Evolutionary conservation across 2,113 vertebrate species (phyloP).

Genomic region (Corynorhinus townsendii): DNA sequence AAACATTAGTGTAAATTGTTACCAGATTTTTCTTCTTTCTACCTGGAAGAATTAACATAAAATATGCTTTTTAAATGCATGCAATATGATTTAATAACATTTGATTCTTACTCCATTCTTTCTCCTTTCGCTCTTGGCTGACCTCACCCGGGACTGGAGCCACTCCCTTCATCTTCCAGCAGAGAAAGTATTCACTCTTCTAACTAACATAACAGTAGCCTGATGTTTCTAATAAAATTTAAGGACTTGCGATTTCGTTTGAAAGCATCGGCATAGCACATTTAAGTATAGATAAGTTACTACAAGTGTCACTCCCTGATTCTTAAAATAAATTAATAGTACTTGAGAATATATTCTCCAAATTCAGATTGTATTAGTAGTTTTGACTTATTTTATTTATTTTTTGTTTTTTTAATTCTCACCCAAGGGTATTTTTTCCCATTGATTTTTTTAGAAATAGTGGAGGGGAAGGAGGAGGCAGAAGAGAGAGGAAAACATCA

Average conservation of each 20-base stretch:
- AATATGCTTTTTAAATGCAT: constrained; percentile 53
- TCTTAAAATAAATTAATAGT: not conserved
- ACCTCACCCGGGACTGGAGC: constrained; percentile 44
- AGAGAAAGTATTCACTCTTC: constrained; percentile 23
- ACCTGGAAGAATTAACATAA: constrained; percentile 73
- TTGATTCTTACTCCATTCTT: constrained; percentile 27
- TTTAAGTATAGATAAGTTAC: constrained; percentile 9
- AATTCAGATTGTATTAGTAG: not conserved
- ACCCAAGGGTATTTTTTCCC: no score
- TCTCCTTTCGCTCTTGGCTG: constrained; percentile 70
- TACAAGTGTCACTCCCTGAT: not conserved
- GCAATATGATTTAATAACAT: constrained; percentile 63
- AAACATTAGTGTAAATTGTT: constrained; percentile 61
- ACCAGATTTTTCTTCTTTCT: constrained; percentile 72
- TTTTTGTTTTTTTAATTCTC: no score
- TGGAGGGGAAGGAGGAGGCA: not conserved
- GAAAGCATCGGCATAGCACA: constrained; percentile 11
- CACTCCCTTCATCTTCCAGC: constrained; percentile 55
- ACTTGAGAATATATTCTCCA: not conserved
- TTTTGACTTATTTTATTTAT: not conserved
- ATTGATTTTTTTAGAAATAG: not conserved
- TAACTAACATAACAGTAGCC: constrained; percentile 54
- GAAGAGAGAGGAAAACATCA: not conserved
- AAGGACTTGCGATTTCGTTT: constrained; percentile 9
- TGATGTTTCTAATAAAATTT: constrained; percentile 70